These are phyloP conservation scores for Smittia aterrima DNA, from an alignment of 2,888 invertebrate genomes.

Conservation along the genomic window DNA sequence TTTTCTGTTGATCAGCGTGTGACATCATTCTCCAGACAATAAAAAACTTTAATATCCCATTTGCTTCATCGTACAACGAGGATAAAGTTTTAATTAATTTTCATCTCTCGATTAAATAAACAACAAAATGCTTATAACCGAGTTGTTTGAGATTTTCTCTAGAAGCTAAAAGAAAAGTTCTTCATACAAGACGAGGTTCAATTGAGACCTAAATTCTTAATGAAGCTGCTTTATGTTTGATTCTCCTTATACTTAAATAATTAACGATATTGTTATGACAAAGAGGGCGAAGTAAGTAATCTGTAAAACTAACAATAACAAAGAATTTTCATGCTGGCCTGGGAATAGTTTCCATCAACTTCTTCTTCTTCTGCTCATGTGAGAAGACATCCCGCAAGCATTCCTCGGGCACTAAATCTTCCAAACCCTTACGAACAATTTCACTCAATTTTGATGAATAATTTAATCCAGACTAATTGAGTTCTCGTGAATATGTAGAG, in stretches of 20 bases:
- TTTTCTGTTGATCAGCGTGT: background rate
- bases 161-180: background rate
- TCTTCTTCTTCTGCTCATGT: too few relatives aligned
- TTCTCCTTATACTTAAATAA: background rate
- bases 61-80: background rate
- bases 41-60: slow-evolving; percentile 8
- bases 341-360: too few relatives aligned
- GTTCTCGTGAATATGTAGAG: too few relatives aligned
- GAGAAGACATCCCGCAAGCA: too few relatives aligned
- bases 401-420: too few relatives aligned
- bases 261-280: too few relatives aligned
- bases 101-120: slow-evolving; percentile 9
- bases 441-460: too few relatives aligned
- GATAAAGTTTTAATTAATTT: slow-evolving; percentile 21
- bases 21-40: slow-evolving; percentile 15
- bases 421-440: too few relatives aligned
- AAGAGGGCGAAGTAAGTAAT: too few relatives aligned
- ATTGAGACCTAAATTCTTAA: slow-evolving; percentile 7
- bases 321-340: too few relatives aligned
- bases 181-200: background rate
- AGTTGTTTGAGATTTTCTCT: background rate
- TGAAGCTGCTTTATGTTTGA: background rate
- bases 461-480: too few relatives aligned
- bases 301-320: too few relatives aligned
- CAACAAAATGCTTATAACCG: background rate